Evolutionary conservation across 2,797 vertebrate species (phyloP), one percentile per base, ranked within the genome.

Genomic region (Adelosebastes latens): DNA sequence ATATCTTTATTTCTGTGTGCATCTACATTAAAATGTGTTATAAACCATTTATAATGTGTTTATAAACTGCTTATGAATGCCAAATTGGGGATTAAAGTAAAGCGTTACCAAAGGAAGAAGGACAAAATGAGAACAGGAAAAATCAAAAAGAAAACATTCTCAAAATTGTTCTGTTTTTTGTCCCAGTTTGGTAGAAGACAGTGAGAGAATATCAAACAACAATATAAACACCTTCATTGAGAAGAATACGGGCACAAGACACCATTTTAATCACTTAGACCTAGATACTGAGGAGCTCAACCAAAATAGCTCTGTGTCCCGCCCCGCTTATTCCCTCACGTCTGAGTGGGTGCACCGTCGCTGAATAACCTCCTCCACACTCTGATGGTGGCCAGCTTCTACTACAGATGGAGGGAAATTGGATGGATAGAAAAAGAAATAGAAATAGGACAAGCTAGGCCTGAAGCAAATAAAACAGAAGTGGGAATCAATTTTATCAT

Each of bases 251-350:
- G 85, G 83, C 60, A 77, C 75, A 85, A 84, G 84, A 84, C 85
- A 82, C 82, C 58, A 69, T 93, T 94, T 95, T 95, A 96, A 96
- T 95, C 94, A 96, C 94, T 94, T 92, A 95, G 95, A 95, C 95
- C 95, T 94, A 96, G 90, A 96, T 96, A 92, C 92, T 58, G 83
- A 90, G 73, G 74, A 93, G 87, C 81, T 78, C 85, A 79, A 92
- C 93, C 60, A 90, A 96, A 96, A 96, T 96, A 95, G 95, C 94
- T 92, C 79, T 71, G 75, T 90, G 90, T 94, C 89, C 88, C 86
- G 72, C 87, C 92, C 84, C 29, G 65, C 82, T 71, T 93, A 94
- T 94, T 95, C 95, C 94, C 94, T 83, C 67, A 89, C 49, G 94
- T 92, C 86, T 89, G 88, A 90, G 90, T 83, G 77, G 87, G 88